Base-by-base conservation (phyloP, 2,113 vertebrate species). In the Oryzias celebensis region DNA sequence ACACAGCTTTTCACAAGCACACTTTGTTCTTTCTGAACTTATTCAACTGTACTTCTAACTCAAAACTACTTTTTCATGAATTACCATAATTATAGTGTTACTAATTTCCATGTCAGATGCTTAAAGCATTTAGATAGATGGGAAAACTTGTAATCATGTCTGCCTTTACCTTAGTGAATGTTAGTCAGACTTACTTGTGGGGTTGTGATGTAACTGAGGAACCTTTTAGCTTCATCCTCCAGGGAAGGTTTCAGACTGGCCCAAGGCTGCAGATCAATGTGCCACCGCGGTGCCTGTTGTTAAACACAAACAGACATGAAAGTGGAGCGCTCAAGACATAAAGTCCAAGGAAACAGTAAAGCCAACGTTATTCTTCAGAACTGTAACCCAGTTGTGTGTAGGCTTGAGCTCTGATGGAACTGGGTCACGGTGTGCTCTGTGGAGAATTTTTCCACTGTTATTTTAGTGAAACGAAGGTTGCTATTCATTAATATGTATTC, bases 161-260 rank as follows among this genome's bases (percentile, higher is more conserved):
- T 6, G 7, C 26, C 7, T 28, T 28, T 10, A 36, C 36, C 36
- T 36, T 13, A n/a, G 44, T 14, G 1, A 48, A 20, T 60, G 14
- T 26, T 28, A 0, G 54, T 57, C 4, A 18, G 42, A 67, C 85
- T 86, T 62, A 97, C 97, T 92, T 98, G 96, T 53, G 91, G 89
- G 64, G 91, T 95, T 62, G 92, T 94, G 84, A 98, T 97, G 61
- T 97, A 97, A 50, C 73, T 85, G 71, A 99, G 90, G 85, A 99
- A 98, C 67, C 97, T 91, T 65, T 66, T 74, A 22, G 96, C 96
- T 82, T 99, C 97, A 0, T 94, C 93, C 74, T 90, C 87, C 83
- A 99, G 88, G 18, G 93, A 93, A 51, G 75, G 94, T 20, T 76
- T 90, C 44, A 92, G 78, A 65, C 91, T 87, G 65, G 94, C 95